Percentiles rank a stretch among this genome's conserved stretches.
These are phyloP conservation scores for Poicephalus gulielmi DNA, from an alignment of 2,113 vertebrate genomes.

Conservation along the genomic window DNA sequence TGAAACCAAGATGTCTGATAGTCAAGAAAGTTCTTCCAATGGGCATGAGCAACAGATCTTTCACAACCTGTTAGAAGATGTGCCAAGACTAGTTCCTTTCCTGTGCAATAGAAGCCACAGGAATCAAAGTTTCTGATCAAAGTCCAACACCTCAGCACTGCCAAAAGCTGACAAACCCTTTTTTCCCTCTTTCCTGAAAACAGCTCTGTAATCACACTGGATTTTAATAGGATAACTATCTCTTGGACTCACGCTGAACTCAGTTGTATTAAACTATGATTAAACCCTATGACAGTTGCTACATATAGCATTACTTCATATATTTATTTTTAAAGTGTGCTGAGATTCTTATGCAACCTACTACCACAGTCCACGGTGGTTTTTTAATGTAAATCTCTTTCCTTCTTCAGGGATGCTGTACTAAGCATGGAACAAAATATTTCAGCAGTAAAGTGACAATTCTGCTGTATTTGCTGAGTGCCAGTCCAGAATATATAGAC, in stretches of 20 bases:
- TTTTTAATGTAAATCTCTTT: neutral
- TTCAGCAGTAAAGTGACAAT: neutral
- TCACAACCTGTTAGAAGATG: conserved; percentile 59
- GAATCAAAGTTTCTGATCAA: conserved; percentile 62
- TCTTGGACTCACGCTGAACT: conserved; percentile 49
- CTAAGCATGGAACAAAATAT: neutral
- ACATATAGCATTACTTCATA: conserved; percentile 29
- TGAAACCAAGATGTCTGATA: conserved; percentile 47
- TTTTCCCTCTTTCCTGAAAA: conserved; percentile 24
- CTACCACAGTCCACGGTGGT: neutral
- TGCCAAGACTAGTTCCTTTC: conserved; percentile 55
- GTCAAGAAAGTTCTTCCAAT: conserved; percentile 63
- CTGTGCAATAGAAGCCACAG: conserved; percentile 62
- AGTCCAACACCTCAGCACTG: conserved; percentile 46
- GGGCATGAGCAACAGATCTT: conserved; percentile 43
- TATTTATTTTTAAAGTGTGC: conserved; percentile 19
- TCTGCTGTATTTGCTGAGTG: neutral
- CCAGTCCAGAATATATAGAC: neutral
- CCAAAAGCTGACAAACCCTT: conserved; percentile 60
- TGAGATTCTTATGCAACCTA: neutral
- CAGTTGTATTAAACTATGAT: conserved; percentile 18
- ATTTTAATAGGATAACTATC: conserved; percentile 62
- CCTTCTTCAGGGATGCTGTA: neutral
- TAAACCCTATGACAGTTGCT: conserved; percentile 13
- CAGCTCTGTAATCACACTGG: conserved; percentile 53